Evolutionary conservation across 1,140 invertebrate genomes (phyloP).

Genomic region (Agraylea sexmaculata): DNA sequence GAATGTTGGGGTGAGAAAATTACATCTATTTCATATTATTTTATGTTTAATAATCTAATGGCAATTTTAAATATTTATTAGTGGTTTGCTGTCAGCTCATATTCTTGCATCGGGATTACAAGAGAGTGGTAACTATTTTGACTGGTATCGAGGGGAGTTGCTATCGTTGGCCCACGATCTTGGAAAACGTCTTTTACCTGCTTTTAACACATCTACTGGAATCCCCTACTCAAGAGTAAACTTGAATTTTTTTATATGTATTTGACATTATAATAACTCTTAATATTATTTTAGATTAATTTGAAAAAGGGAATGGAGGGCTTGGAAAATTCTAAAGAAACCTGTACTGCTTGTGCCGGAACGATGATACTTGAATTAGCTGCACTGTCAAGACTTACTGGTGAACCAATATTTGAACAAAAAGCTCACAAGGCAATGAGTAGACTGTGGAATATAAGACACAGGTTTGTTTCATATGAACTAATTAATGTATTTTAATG

Average conservation of each 20-base stretch:
- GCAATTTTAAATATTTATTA: conserved; percentile 43
- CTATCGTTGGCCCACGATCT: conserved; percentile 85
- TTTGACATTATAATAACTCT: neutral
- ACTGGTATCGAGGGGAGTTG: conserved; percentile 88
- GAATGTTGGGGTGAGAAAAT: conserved; percentile 79
- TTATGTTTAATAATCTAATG: neutral
- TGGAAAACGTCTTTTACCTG: conserved; percentile 82
- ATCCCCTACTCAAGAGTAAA: conserved; percentile 87
- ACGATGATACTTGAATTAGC: conserved; percentile 97
- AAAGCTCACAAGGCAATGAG: conserved; percentile 96
- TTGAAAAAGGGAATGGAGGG: conserved; percentile 76
- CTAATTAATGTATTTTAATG: conserved; percentile 1
- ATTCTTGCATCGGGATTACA: conserved; percentile 76
- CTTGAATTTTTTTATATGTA: conserved; percentile 12
- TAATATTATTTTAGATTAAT: conserved; percentile 59
- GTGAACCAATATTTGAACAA: conserved; percentile 86
- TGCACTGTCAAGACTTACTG: conserved; percentile 83
- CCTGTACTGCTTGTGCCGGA: conserved; percentile 96
- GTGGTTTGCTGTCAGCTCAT: conserved; percentile 87
- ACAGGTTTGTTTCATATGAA: conserved; percentile 42
- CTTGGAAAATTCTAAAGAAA: conserved; percentile 69
- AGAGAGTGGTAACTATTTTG: conserved; percentile 58
- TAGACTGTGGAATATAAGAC: conserved; percentile 86
- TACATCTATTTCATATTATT: neutral
- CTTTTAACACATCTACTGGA: conserved; percentile 96